Evolutionary conservation across 2,888 invertebrate genomes (phyloP).

Genomic region (Melanophora roralis): DNA sequence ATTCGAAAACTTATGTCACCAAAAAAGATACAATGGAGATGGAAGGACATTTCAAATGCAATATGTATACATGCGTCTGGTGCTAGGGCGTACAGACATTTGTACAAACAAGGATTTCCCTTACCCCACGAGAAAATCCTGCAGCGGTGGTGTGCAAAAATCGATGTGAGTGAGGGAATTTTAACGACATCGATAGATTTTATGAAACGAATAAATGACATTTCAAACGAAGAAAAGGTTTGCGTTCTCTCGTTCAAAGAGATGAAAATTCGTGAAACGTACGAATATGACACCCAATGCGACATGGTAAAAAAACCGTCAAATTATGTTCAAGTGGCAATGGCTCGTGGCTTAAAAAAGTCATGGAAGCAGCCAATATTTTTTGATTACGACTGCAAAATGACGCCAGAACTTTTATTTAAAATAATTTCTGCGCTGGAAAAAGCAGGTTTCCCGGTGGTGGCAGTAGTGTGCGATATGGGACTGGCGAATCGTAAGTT

Average conservation of each 20-base stretch:
- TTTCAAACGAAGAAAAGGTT: background rate
- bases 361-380: conserved; percentile 2
- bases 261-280: conserved; percentile 3
- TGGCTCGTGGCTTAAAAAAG: background rate
- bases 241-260: background rate
- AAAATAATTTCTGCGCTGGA: background rate
- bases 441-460: background rate
- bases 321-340: conserved; percentile 7
- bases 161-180: background rate
- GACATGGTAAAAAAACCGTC: background rate
- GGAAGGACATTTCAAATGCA: background rate
- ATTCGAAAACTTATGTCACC: background rate
- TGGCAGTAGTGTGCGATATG: background rate
- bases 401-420: background rate
- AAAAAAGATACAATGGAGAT: background rate
- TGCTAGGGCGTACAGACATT: background rate
- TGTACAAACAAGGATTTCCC: background rate
- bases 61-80: background rate
- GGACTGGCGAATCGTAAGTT: background rate
- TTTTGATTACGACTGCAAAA: background rate
- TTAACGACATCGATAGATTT: background rate
- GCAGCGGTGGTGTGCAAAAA: background rate
- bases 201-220: background rate
- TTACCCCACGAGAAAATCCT: background rate
- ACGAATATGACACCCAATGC: background rate